phyloP scores from a whole-genome alignment of 2,888 invertebrate species.

The Bursaphelenchus okinawaensis region DNA sequence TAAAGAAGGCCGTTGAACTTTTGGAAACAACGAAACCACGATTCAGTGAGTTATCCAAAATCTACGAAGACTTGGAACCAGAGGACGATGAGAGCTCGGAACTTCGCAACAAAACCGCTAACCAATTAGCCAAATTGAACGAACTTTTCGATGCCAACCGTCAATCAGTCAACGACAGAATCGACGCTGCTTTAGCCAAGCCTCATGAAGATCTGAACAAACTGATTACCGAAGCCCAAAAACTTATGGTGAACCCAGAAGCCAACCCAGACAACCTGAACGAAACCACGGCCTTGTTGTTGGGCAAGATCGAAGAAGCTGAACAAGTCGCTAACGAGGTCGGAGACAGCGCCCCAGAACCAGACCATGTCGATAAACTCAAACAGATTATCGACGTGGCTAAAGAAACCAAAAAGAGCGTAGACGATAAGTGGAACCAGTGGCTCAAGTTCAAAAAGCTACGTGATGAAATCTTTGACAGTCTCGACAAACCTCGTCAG shows the following conservation, averaged over 20 bases:
- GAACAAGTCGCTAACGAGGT: slow-evolving; percentile 14
- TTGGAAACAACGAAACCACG: neutral
- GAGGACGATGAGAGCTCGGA: slow-evolving; percentile 2
- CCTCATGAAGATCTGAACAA: slow-evolving; percentile 12
- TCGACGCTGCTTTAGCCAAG: slow-evolving; percentile 13
- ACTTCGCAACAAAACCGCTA: slow-evolving; percentile 11
- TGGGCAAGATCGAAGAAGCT: slow-evolving; percentile 11
- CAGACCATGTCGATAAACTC: slow-evolving; percentile 11
- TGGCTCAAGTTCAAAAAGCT: slow-evolving; percentile 10
- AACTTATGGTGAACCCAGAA: slow-evolving; percentile 18
- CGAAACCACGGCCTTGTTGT: slow-evolving; percentile 6
- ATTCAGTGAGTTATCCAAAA: neutral
- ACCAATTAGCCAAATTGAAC: slow-evolving; percentile 13
- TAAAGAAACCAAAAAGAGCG: neutral
- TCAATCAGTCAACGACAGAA: slow-evolving; percentile 12
- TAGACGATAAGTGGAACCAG: slow-evolving; percentile 8
- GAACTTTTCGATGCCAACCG: slow-evolving; percentile 11
- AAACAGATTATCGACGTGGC: slow-evolving; percentile 16
- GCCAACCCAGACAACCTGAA: slow-evolving; percentile 26
- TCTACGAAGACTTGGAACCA: slow-evolving; percentile 8
- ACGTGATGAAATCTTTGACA: slow-evolving; percentile 5
- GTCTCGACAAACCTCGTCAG: neutral
- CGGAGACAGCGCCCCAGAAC: slow-evolving; percentile 1
- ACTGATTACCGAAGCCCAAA: slow-evolving; percentile 19
- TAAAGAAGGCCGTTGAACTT: neutral